Percentiles rank a stretch among this genome's conserved stretches.
phyloP scores from a whole-genome alignment of 2,888 invertebrate species.

The Dicyrtoma fusca region DNA sequence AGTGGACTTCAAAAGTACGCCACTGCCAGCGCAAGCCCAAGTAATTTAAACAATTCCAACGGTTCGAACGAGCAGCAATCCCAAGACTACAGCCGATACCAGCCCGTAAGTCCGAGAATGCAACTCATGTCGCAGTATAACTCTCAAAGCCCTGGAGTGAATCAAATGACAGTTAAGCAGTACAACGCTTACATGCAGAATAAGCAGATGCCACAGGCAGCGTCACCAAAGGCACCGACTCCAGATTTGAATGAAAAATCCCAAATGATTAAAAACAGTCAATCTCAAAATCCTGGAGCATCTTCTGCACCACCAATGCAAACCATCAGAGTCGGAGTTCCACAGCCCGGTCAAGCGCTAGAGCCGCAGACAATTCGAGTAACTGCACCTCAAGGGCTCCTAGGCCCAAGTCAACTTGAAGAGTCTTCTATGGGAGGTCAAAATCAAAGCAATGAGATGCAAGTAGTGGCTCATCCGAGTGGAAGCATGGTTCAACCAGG shows the following conservation, averaged over 20 bases:
- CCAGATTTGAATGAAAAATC: background rate
- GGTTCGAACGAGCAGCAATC: too few species aligned
- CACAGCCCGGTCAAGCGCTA: background rate
- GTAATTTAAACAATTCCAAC: too few species aligned
- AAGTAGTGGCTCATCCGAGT: background rate
- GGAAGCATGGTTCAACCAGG: background rate
- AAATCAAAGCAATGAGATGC: background rate
- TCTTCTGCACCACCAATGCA: background rate
- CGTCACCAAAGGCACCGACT: background rate
- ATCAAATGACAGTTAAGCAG: background rate
- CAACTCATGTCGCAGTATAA: background rate
- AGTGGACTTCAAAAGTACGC: too few species aligned
- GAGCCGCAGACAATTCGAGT: slow-evolving; percentile 25
- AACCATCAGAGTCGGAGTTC: background rate
- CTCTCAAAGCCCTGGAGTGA: background rate
- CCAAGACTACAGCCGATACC: background rate
- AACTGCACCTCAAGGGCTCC: background rate
- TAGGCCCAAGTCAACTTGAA: background rate
- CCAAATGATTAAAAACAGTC: too few species aligned
- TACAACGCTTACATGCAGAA: too few species aligned
- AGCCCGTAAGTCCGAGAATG: too few species aligned
- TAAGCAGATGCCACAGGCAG: too few species aligned
- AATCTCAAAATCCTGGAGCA: background rate
- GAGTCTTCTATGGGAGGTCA: background rate
- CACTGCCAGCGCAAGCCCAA: too few species aligned